Evolutionary conservation across 2,888 invertebrate species (phyloP), one percentile per base, ranked within the genome.

Genomic region (Eurytoma adleriae): DNA sequence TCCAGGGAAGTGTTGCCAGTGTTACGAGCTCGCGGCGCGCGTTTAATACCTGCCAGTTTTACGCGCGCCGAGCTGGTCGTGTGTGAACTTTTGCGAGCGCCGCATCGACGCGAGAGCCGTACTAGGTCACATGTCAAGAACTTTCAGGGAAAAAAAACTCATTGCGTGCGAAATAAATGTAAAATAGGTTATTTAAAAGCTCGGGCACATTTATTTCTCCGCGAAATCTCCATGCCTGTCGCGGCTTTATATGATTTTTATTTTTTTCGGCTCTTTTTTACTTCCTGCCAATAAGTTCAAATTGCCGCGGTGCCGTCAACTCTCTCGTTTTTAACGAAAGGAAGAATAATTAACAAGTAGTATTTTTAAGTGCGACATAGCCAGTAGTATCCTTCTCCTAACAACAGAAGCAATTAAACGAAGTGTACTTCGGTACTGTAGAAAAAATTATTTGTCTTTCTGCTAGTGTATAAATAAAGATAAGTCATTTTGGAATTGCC

Each of bases 181-280:
- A 72, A 78, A 78, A 59, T 27, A 78, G 78, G 48, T 72, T 67
- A 24, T 72, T 78, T 78, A 67, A 68, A 78, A 67, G 68, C 72
- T 72, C 56, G 3, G 62, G n/a, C 57, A 57, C 20, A 14, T 48
- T 20, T 56, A 61, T 20, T 71, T 71, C 50, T 59, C 20, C 48
- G 13, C 48, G 70, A 18, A 24, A 70, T 20, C 7, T 24, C 14
- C 24, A 7, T 30, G 30, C 12, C 7, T 48, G 18, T 13, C 66
- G n/a, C 5, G 18, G 18, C 30, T 64, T 73, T 64, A 57, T 13
- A 3, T 27, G 57, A 2, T 40, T 48, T 16, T 72, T 71, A 2
- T 30, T 30, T 64, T 48, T 48, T 61, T 18, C n/a, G 16, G 62
- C 62, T 16, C 4, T 12, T 30, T 48, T 1, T 12, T 4, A 40